Conservation (phyloP, 1,140 invertebrate species). For the Zaprionus davidi region DNA sequence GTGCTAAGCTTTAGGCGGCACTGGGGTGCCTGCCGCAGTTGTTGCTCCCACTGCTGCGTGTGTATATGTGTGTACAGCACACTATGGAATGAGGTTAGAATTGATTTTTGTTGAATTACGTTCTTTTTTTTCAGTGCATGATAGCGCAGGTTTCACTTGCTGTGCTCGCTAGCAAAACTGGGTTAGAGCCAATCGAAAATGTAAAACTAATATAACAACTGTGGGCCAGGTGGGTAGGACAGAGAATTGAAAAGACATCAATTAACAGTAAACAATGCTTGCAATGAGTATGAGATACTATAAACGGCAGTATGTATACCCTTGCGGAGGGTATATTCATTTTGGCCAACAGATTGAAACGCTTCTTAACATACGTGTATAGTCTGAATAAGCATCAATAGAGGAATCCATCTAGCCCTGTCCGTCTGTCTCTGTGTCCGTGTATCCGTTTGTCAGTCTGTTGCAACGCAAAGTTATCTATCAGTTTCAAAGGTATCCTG, state of each 20-base stretch:
- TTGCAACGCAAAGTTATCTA: no score
- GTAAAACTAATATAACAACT: no score
- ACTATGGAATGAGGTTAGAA: slow-evolving; percentile 57
- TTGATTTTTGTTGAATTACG: slow-evolving; percentile 55
- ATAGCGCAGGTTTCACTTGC: slow-evolving; percentile 38
- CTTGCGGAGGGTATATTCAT: no score
- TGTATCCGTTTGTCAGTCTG: no score
- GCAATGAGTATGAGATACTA: no score
- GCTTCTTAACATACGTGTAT: no score
- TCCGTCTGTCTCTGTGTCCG: no score
- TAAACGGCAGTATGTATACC: no score
- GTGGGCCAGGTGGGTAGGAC: background rate
- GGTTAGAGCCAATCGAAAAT: slow-evolving; percentile 40
- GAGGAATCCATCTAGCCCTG: no score
- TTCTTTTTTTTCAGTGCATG: slow-evolving; percentile 17
- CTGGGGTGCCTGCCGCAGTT: slow-evolving; percentile 12
- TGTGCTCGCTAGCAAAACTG: slow-evolving; percentile 35
- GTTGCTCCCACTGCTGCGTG: slow-evolving; percentile 9
- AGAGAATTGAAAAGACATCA: background rate
- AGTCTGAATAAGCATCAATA: no score
- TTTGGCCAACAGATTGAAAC: no score
- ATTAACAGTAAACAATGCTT: background rate
- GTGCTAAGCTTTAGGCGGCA: slow-evolving; percentile 31
- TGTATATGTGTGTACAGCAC: slow-evolving; percentile 33
- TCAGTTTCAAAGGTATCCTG: no score